Base-by-base conservation (phyloP, 2,888 invertebrate species). In the Listrodromus nycthemerus region DNA sequence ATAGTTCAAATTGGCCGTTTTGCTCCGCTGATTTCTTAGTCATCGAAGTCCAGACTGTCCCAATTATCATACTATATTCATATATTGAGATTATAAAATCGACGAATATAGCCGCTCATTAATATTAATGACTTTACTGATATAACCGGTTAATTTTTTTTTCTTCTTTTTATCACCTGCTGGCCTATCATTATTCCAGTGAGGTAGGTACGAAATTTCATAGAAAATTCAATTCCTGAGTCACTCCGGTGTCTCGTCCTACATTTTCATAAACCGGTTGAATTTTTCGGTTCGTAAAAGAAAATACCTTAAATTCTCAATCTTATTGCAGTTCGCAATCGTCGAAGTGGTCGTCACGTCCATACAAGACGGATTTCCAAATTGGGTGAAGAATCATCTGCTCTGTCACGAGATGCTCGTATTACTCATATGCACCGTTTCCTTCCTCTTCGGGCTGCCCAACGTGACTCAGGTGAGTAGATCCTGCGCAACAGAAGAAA, bases 321-420 rank as follows among this genome's bases (percentile, higher is more conserved):
- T 55, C 21, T 41, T 7, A 85, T 95, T 96, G 87, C 94, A 98
- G 97, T 98, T 98, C 94, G 98, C 98, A 45, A 97, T 98, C 85
- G 98, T 98, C 66, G 98, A 98, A 94, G 98, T 98, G 6, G 97
- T 98, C 2, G 97, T 98, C 1, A 98, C 98, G 2, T 97, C 98
- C 6, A 96, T 98, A 89, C 98, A 98, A 94, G 98, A 98, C 92
- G 98, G 98, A 33, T 98, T 98, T 93, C 97, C 97, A 0, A 96
- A 96, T 85, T 97, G 97, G 96, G 97, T 98, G 82, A 96, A 97
- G 90, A 96, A 95, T 88, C 95, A 96, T 90, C 95, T 98, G 75
- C 96, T 97, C 87, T 97, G 97, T 91, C 98, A 98, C 91, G 98
- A 98, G 93, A 94, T 98, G 80, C 94, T 98, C 81, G 98, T 98